These are phyloP conservation scores for Lates calcarifer DNA, from an alignment of 2,113 vertebrate species.

Conservation along the genomic window DNA sequence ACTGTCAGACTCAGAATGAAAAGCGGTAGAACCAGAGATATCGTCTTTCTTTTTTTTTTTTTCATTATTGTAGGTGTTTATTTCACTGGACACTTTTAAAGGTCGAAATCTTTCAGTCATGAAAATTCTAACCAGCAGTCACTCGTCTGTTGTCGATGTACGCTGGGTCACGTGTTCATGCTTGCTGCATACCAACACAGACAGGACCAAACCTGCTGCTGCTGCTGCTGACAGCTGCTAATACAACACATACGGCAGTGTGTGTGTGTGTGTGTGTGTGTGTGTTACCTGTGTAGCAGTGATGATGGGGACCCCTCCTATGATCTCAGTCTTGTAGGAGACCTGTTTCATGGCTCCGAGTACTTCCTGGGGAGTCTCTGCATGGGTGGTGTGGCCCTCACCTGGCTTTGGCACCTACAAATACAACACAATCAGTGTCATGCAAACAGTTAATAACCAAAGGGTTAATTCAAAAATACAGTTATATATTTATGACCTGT, in stretches of 20 bases:
- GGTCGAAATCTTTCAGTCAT: neutral
- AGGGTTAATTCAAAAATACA: too few species aligned
- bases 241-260: neutral
- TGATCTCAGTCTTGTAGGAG: constrained; percentile 95
- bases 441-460: too few species aligned
- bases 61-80: neutral
- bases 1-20: too few species aligned
- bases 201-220: constrained; percentile 54
- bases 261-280: constrained; percentile 17
- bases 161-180: neutral
- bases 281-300: constrained; percentile 92
- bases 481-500: too few species aligned
- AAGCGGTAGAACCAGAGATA: too few species aligned
- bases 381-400: constrained; percentile 82
- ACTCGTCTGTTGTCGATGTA: constrained; percentile 10
- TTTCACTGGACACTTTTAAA: neutral
- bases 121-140: neutral
- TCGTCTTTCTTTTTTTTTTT: too few species aligned
- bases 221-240: constrained; percentile 1
- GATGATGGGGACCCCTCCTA: constrained; percentile 96
- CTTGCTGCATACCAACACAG: constrained; percentile 45
- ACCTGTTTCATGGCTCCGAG: constrained; percentile 90
- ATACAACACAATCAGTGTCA: too few species aligned
- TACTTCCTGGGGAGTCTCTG: constrained; percentile 86
- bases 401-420: constrained; percentile 93